These are phyloP conservation scores for Paratrypauchen microcephalus DNA, from an alignment of 2,797 vertebrate species.

Conservation along the genomic window DNA sequence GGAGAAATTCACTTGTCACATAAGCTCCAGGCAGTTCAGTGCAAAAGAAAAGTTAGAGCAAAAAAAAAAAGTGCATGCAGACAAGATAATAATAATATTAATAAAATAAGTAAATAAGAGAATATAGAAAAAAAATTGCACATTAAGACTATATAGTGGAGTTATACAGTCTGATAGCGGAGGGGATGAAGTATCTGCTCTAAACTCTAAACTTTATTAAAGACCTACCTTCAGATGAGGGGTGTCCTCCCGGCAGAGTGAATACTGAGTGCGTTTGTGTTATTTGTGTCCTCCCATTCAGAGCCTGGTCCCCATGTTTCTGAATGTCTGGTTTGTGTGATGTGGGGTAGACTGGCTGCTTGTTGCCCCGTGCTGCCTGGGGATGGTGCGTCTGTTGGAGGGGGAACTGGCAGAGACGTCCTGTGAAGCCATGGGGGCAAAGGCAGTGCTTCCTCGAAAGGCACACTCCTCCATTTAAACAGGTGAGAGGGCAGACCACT, in stretches of 20 bases:
- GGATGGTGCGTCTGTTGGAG: conserved; percentile 67
- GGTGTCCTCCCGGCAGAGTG: conserved; percentile 81
- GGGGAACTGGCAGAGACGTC: conserved; percentile 88
- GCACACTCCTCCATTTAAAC: conserved; percentile 92
- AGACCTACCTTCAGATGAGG: conserved; percentile 86
- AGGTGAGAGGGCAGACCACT: conserved; percentile 92
- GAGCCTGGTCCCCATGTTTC: conserved; percentile 72
- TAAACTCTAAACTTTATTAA: not conserved
- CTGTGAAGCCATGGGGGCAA: conserved; percentile 88
- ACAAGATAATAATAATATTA: too few relatives aligned
- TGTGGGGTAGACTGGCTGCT: conserved; percentile 85
- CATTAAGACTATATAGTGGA: too few relatives aligned
- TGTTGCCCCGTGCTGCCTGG: conserved; percentile 80
- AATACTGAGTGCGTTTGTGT: conserved; percentile 81
- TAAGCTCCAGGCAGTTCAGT: too few relatives aligned
- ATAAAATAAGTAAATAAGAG: too few relatives aligned
- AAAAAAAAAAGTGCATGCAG: too few relatives aligned
- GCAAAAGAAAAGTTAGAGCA: too few relatives aligned
- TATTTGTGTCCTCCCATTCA: conserved; percentile 65
- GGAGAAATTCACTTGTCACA: too few relatives aligned
- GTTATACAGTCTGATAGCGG: too few relatives aligned
- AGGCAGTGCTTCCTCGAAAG: conserved; percentile 88
- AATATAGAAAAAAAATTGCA: too few relatives aligned
- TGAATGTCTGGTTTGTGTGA: conserved; percentile 79
- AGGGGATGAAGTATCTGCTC: too few relatives aligned